Evolutionary conservation across 2,797 vertebrate genomes (phyloP).

Genomic region (Rhabdophis nuchalis): DNA sequence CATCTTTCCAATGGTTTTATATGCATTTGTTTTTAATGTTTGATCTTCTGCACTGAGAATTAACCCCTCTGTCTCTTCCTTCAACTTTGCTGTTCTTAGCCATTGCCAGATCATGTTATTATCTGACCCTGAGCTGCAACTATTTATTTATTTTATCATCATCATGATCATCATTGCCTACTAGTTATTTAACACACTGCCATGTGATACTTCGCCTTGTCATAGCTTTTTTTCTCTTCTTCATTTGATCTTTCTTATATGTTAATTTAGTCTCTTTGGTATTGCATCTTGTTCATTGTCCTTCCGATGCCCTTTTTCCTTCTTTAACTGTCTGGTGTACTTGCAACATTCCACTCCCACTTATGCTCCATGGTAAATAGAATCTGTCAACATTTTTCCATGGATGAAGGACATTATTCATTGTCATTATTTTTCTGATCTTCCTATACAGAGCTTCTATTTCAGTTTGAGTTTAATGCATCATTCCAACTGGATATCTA

Average conservation of each 20-base stretch:
- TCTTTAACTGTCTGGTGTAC: background rate
- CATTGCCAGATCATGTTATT: background rate
- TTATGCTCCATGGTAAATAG: background rate
- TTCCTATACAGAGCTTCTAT: background rate
- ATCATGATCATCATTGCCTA: background rate
- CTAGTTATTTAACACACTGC: background rate
- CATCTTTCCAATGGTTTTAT: background rate
- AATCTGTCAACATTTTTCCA: background rate
- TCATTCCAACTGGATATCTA: background rate
- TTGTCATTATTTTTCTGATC: background rate
- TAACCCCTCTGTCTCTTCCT: background rate
- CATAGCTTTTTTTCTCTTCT: background rate
- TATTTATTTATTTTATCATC: background rate
- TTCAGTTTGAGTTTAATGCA: background rate
- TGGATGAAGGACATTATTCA: background rate
- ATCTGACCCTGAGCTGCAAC: background rate
- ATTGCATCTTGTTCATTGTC: background rate
- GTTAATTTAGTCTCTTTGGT: background rate
- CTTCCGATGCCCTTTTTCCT: background rate
- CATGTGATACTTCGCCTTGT: background rate
- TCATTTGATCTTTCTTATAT: background rate
- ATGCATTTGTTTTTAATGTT: background rate
- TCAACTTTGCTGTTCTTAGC: background rate
- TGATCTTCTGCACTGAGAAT: background rate
- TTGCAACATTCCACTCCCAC: background rate